Percentiles rank a stretch among this genome's conserved stretches.
Evolutionary conservation across 2,797 vertebrate genomes (phyloP).

Genomic region (Takifugu ocellatus): DNA sequence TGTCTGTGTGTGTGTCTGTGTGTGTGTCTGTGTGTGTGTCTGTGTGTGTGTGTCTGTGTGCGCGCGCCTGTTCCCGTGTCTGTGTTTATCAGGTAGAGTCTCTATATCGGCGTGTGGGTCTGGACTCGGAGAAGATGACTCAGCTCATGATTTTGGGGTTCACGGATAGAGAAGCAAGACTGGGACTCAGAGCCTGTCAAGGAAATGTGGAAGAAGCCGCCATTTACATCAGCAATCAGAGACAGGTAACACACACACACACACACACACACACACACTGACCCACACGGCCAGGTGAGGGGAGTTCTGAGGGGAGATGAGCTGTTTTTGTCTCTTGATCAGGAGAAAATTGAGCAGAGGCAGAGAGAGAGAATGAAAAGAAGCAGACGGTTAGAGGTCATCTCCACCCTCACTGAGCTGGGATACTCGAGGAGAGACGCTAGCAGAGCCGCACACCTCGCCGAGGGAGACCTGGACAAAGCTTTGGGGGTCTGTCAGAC

Average conservation of each 20-base stretch:
- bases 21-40: constrained; percentile 1
- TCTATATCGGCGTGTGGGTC: constrained; percentile 78
- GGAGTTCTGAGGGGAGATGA: too few relatives aligned
- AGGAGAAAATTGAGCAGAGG: constrained; percentile 85
- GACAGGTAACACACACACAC: constrained; percentile 73
- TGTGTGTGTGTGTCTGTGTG: background rate
- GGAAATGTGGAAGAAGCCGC: constrained; percentile 84
- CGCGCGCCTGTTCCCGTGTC: background rate
- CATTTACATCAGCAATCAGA: constrained; percentile 80
- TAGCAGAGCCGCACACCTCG: constrained; percentile 77
- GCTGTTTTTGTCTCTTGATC: background rate
- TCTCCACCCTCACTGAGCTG: constrained; percentile 77
- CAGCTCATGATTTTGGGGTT: constrained; percentile 83
- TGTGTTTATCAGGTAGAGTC: constrained; percentile 76
- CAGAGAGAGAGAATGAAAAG: constrained; percentile 81
- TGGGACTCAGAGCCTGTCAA: constrained; percentile 86
- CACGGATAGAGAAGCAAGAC: constrained; percentile 86
- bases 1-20: background rate
- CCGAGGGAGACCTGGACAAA: constrained; percentile 77
- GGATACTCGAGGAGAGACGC: constrained; percentile 83
- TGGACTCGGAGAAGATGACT: constrained; percentile 82
- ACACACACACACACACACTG: constrained; percentile 4
- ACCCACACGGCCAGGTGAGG: background rate
- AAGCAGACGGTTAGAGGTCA: constrained; percentile 67
- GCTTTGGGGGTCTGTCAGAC: constrained; percentile 77